phyloP scores from a whole-genome alignment of 2,113 vertebrate genomes.

The Phylloscopus trochilus region DNA sequence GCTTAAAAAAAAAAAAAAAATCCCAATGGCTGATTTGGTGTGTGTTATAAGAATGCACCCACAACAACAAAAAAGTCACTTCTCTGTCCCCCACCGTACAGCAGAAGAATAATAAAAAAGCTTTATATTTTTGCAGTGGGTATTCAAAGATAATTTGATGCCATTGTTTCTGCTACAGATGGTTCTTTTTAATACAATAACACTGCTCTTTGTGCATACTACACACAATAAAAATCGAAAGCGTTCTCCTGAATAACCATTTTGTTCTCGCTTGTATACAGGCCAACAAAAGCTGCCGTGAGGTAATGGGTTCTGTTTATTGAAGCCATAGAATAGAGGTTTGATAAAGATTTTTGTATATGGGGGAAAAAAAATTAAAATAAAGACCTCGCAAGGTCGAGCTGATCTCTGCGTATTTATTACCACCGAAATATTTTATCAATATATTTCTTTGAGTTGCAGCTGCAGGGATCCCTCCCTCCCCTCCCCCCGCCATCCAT shows the following conservation, averaged over 20 bases:
- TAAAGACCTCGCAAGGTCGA: conserved; percentile 88
- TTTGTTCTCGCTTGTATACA: conserved; percentile 99
- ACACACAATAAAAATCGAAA: conserved; percentile 99
- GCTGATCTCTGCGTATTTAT: conserved; percentile 79
- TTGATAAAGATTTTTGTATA: conserved; percentile 96
- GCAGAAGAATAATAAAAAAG: conserved; percentile 92
- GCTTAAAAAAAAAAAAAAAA: conserved; percentile 81
- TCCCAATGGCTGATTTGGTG: conserved; percentile 91
- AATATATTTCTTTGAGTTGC: conserved; percentile 73
- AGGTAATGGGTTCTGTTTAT: conserved; percentile 99
- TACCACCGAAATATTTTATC: conserved; percentile 70
- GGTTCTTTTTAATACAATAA: conserved; percentile 99
- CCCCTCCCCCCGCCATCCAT: conserved; percentile 24
- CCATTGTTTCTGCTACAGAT: conserved; percentile 99
- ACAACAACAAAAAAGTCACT: conserved; percentile 99
- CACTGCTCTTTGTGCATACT: conserved; percentile 98
- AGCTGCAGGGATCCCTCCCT: conserved; percentile 63
- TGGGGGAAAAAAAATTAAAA: conserved; percentile 63
- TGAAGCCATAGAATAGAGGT: conserved; percentile 97
- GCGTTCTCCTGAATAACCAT: conserved; percentile 99
- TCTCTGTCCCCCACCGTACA: conserved; percentile 92
- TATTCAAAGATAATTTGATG: conserved; percentile 99
- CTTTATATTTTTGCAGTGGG: conserved; percentile 99
- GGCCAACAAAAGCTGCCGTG: conserved; percentile 99
- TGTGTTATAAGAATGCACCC: conserved; percentile 93